Conservation (phyloP, 2,888 invertebrate genomes). For the Apomyelois bistriatella region DNA sequence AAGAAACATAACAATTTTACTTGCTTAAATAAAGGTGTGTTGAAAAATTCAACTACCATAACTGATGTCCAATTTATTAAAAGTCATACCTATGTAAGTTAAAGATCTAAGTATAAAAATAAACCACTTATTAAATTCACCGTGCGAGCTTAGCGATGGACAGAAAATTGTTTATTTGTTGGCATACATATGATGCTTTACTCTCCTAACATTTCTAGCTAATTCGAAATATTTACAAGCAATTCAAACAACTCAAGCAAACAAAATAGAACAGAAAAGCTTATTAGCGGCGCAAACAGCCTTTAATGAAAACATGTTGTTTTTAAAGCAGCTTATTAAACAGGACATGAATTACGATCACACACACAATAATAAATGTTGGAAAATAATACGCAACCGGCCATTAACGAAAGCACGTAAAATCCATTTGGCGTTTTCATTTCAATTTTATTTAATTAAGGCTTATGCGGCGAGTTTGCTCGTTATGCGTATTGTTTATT, state of each 20-base stretch:
- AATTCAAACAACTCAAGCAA: background rate
- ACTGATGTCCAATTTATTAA: too few species aligned
- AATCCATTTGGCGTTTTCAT: conserved; percentile 78
- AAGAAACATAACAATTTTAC: too few species aligned
- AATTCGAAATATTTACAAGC: conserved; percentile 1
- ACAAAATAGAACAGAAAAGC: conserved; percentile 36
- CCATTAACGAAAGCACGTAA: conserved; percentile 78
- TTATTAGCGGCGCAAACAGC: conserved; percentile 46
- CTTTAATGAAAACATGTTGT: conserved; percentile 74
- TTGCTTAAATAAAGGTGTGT: too few species aligned
- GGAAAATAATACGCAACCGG: conserved; percentile 73
- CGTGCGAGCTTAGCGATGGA: too few species aligned
- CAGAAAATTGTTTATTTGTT: too few species aligned
- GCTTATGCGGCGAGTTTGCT: conserved; percentile 56
- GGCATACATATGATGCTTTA: too few species aligned
- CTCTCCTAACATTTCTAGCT: too few species aligned
- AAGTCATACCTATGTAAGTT: too few species aligned
- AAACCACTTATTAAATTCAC: too few species aligned
- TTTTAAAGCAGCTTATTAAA: conserved; percentile 76
- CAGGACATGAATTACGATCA: conserved; percentile 69
- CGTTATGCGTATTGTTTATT: conserved; percentile 41
- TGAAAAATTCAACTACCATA: too few species aligned
- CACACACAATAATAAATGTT: conserved; percentile 59
- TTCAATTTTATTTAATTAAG: conserved; percentile 80
- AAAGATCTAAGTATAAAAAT: too few species aligned